Evolutionary conservation across 2,888 invertebrate species (phyloP).

Genomic region (Phengaris arion): DNA sequence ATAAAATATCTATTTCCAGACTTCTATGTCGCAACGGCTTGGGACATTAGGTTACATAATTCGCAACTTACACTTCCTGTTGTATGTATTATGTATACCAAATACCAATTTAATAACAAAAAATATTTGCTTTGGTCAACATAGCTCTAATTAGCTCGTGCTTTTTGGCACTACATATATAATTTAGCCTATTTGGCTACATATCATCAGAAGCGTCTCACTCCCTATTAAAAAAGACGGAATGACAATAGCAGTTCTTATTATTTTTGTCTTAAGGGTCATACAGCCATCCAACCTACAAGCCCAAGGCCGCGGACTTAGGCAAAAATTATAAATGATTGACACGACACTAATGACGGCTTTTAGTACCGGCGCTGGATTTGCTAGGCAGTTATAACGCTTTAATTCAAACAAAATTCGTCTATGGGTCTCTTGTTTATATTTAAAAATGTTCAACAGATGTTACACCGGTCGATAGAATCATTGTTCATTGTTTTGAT

Average conservation of each 20-base stretch:
- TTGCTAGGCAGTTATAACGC: no score
- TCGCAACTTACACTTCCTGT: conserved; percentile 8
- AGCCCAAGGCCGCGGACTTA: no score
- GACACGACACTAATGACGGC: no score
- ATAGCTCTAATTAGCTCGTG: neutral
- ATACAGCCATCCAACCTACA: no score
- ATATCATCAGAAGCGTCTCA: no score
- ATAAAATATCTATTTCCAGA: conserved; percentile 18
- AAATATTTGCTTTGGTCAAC: neutral
- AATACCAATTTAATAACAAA: neutral
- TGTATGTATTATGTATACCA: neutral
- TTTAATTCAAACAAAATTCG: neutral
- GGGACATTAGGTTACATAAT: conserved; percentile 13
- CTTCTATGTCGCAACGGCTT: neutral
- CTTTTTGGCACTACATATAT: no score
- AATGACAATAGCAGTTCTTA: neutral
- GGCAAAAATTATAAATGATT: no score
- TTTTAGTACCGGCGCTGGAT: no score
- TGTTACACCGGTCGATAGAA: neutral
- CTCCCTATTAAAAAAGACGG: no score
- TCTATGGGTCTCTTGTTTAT: neutral
- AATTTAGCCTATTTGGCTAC: no score
- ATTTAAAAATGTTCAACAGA: neutral
- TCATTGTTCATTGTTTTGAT: conserved; percentile 15
- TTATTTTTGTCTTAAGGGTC: neutral